phyloP scores from a whole-genome alignment of 1,140 invertebrate genomes.

The Bombus waltoni region DNA sequence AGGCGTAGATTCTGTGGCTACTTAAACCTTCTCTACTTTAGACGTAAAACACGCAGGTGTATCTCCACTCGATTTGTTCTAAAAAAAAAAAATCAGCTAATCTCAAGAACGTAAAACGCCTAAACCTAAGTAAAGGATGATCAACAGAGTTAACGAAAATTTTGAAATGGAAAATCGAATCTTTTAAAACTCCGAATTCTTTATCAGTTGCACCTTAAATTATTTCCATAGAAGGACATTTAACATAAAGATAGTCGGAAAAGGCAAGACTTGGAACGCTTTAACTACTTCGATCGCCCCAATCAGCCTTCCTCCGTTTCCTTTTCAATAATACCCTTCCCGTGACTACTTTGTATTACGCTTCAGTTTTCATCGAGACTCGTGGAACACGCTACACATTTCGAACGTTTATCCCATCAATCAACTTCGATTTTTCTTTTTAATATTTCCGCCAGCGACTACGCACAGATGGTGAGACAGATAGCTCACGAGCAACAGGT shows the following conservation, averaged over 20 bases:
- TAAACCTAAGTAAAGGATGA: background rate
- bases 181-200: background rate
- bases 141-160: background rate
- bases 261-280: background rate
- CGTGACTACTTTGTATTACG: background rate
- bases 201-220: background rate
- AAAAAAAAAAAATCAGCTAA: background rate
- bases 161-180: background rate
- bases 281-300: background rate
- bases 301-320: background rate
- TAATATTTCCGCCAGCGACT: background rate
- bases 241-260: background rate
- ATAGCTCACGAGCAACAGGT: conserved; percentile 62
- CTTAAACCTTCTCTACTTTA: no score
- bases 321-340: background rate
- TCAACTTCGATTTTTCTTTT: background rate
- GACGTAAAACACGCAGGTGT: no score
- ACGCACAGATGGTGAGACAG: conserved; percentile 16
- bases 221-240: background rate
- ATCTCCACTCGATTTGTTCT: background rate
- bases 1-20: no score
- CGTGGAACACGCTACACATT: background rate
- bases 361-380: background rate
- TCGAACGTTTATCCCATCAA: background rate
- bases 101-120: background rate